Conservation (phyloP, 2,888 invertebrate species). For the Dusona sp. region DNA sequence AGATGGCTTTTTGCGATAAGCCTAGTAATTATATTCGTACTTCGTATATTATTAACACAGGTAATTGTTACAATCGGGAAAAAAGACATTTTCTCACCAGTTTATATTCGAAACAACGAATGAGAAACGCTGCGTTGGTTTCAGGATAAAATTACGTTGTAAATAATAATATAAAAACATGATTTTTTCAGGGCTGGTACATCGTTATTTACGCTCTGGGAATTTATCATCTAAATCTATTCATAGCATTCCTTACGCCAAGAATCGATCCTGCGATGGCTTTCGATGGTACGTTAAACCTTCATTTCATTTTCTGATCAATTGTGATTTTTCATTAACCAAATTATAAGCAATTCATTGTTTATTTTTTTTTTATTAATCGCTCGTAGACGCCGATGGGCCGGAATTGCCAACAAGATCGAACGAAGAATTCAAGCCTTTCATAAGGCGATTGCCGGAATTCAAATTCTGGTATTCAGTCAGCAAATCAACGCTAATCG, state of each 20-base stretch:
- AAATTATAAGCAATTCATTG: background rate
- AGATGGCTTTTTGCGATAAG: constrained; percentile 92
- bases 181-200: constrained; percentile 95
- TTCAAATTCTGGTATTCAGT: constrained; percentile 99
- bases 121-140: background rate
- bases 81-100: background rate
- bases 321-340: background rate
- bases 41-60: constrained; percentile 93
- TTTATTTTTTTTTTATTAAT: background rate
- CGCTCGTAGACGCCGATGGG: constrained; percentile 89
- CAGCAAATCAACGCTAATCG: constrained; percentile 96
- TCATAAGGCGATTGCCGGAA: constrained; percentile 98
- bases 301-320: background rate
- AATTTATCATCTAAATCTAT: constrained; percentile 99
- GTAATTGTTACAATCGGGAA: constrained; percentile 85
- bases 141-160: background rate
- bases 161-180: background rate
- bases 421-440: constrained; percentile 99
- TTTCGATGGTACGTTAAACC: constrained; percentile 90
- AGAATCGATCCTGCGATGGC: constrained; percentile 99
- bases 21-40: constrained; percentile 90
- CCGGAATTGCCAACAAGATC: constrained; percentile 97
- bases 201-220: constrained; percentile 99
- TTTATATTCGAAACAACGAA: background rate
- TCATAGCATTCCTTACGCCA: constrained; percentile 99